Evolutionary conservation across 2,888 invertebrate species (phyloP).

Genomic region (Koerneria pararmatus): DNA sequence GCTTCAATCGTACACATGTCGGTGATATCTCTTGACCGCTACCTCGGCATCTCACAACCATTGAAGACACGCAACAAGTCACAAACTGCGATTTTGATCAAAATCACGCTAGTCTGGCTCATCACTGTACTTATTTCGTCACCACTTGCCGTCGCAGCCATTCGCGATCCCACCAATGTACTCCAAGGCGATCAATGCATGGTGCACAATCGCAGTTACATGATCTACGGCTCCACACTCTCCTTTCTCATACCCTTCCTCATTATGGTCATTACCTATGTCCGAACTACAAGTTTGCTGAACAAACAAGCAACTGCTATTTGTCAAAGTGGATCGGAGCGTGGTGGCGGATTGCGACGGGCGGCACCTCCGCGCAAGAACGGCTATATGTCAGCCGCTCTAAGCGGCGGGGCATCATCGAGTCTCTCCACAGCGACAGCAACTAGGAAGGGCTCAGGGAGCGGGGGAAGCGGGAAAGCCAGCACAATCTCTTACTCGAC

Average conservation of each 20-base stretch:
- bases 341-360: slow-evolving; percentile 49
- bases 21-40: slow-evolving; percentile 65
- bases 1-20: slow-evolving; percentile 67
- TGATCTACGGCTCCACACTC: slow-evolving; percentile 75
- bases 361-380: no score
- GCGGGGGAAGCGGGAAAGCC: not conserved
- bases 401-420: no score
- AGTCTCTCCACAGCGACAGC: not conserved
- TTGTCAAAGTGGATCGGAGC: slow-evolving; percentile 31
- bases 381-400: no score
- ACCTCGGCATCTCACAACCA: slow-evolving; percentile 68
- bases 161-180: slow-evolving; percentile 64
- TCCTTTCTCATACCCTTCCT: slow-evolving; percentile 91
- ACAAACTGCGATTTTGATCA: slow-evolving; percentile 71
- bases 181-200: slow-evolving; percentile 61
- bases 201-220: slow-evolving; percentile 55
- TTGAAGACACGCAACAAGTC: slow-evolving; percentile 88
- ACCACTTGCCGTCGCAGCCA: slow-evolving; percentile 69
- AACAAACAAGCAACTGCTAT: slow-evolving; percentile 64
- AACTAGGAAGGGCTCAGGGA: not conserved
- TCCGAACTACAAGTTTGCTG: slow-evolving; percentile 80
- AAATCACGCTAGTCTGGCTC: slow-evolving; percentile 89
- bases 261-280: slow-evolving; percentile 92
- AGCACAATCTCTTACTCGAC: not conserved
- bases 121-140: slow-evolving; percentile 85